These are phyloP conservation scores for Drosophila ercepeae DNA, from an alignment of 1,140 invertebrate genomes.

Conservation along the genomic window DNA sequence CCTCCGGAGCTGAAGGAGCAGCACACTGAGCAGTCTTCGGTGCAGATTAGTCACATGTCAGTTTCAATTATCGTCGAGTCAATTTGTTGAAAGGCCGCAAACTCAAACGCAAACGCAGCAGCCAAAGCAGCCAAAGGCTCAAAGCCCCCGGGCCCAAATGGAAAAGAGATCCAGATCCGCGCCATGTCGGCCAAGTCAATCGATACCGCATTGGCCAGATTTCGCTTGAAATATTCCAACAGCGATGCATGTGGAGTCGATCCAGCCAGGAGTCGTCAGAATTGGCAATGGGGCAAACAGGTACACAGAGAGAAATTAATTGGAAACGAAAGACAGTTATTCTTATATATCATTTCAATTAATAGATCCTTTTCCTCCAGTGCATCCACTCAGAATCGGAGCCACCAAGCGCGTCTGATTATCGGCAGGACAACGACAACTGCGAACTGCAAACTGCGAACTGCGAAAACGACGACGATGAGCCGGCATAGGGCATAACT, in stretches of 20 bases:
- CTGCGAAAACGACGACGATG: conserved; percentile 33
- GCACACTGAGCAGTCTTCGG: conserved; percentile 51
- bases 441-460: conserved; percentile 30
- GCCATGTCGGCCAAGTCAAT: conserved; percentile 61
- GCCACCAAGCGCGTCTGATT: conserved; percentile 80
- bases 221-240: conserved; percentile 78
- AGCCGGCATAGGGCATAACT: conserved; percentile 75
- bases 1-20: conserved; percentile 29
- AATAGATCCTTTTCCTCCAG: conserved; percentile 18
- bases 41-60: conserved; percentile 83
- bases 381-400: conserved; percentile 46
- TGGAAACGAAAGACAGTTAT: too few species aligned
- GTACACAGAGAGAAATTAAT: conserved; percentile 12
- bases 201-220: conserved; percentile 72
- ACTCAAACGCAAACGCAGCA: conserved; percentile 29
- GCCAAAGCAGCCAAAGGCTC: conserved; percentile 46
- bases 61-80: conserved; percentile 83
- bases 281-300: conserved; percentile 19
- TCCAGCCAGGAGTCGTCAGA: conserved; percentile 32
- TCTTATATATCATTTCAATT: too few species aligned
- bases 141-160: conserved; percentile 31
- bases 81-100: conserved; percentile 77
- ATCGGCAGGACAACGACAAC: conserved; percentile 72
- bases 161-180: conserved; percentile 52
- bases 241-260: conserved; percentile 47